Evolutionary conservation across 2,113 vertebrate genomes (phyloP).

Genomic region (Acrocephalus arundinaceus): DNA sequence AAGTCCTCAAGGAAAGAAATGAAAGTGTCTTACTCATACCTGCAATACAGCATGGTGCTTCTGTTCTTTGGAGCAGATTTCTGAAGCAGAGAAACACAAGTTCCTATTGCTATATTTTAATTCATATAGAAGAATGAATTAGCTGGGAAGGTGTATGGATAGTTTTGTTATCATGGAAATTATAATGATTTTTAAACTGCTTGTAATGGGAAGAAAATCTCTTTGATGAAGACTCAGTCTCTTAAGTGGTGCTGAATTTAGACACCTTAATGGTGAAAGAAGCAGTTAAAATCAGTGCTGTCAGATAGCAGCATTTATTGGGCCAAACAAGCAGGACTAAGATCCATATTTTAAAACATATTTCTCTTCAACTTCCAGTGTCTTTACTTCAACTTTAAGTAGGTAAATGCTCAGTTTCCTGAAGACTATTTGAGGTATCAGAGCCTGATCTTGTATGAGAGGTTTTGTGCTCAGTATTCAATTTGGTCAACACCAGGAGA

Average conservation of each 20-base stretch:
- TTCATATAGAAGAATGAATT: neutral
- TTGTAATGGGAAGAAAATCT: neutral
- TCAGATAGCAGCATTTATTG: neutral
- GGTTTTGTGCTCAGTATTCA: neutral
- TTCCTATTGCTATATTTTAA: neutral
- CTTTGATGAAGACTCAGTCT: neutral
- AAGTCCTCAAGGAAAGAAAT: neutral
- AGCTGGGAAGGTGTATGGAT: neutral
- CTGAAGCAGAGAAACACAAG: neutral
- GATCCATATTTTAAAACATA: neutral
- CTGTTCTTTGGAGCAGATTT: neutral
- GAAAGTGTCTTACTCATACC: neutral
- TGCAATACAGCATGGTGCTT: neutral
- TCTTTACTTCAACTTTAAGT: neutral
- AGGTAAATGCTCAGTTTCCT: neutral
- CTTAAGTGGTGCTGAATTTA: neutral
- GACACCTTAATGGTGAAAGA: neutral
- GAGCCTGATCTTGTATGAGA: neutral
- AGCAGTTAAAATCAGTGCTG: neutral
- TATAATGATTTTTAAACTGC: neutral
- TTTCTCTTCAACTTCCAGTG: neutral
- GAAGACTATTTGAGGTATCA: neutral
- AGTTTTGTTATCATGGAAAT: neutral
- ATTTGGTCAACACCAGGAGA: neutral
- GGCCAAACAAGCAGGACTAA: neutral